A percentile compares a stretch with the other conserved stretches of the same genome.
phyloP scores from a whole-genome alignment of 2,888 invertebrate genomes.

The Meganola albula region DNA sequence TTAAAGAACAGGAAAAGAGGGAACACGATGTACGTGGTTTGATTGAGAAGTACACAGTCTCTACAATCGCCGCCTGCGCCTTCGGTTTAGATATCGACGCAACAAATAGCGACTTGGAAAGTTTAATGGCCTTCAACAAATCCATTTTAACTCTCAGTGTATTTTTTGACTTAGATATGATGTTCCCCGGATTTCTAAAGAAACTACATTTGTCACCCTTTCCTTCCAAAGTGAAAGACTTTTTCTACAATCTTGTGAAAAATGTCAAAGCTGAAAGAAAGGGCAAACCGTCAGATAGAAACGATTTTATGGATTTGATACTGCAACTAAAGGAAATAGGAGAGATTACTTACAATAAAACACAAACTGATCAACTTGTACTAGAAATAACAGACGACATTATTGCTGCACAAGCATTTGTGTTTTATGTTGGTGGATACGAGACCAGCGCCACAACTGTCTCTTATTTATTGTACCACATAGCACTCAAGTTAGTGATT shows the following conservation, averaged over 20 bases:
- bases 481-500: conserved; percentile 47
- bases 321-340: conserved; percentile 24
- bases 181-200: conserved; percentile 29
- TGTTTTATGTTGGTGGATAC: conserved; percentile 54
- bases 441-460: conserved; percentile 49
- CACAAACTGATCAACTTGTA: conserved; percentile 4
- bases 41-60: conserved; percentile 24
- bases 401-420: conserved; percentile 39
- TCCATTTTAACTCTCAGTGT: conserved; percentile 13
- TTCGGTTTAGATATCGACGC: conserved; percentile 26
- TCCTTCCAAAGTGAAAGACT: conserved; percentile 11
- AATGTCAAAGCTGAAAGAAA: conserved; percentile 20
- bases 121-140: conserved; percentile 8
- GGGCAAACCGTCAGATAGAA: conserved; percentile 20
- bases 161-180: conserved; percentile 21
- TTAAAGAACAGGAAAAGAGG: background rate
- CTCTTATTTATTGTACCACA: conserved; percentile 35
- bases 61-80: conserved; percentile 22
- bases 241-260: conserved; percentile 22
- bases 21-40: conserved; percentile 23
- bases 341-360: conserved; percentile 8
- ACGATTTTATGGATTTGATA: conserved; percentile 38
- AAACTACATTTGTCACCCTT: conserved; percentile 21
- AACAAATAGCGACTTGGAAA: conserved; percentile 3
- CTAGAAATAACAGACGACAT: conserved; percentile 32